Evolutionary conservation across 1,140 invertebrate genomes (phyloP), one percentile per base, ranked within the genome.

Genomic region (Protaetia brevitarsis): DNA sequence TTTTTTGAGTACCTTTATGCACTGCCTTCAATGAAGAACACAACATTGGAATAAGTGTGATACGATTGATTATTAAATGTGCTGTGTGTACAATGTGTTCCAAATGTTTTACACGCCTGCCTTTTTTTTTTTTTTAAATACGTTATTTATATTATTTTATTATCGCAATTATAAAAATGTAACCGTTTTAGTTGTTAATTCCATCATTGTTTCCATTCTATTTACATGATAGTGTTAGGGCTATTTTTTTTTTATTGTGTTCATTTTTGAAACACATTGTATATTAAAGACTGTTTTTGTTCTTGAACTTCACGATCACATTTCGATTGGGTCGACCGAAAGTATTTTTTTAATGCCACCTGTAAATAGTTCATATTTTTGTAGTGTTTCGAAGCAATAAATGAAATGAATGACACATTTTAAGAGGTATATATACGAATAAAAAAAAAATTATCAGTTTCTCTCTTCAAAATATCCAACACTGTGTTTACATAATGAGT

Each of bases 1-100:
- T 45, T 45, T n/a, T n/a, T 45, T 45, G 41, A 45, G 41, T 45
- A 45, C 41, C 41, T 45, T n/a, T 45, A 45, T 13, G 41, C 41
- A 45, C 41, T 45, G 41, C 41, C 41, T 45, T 45, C 41, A 8
- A 45, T 45, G 41, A 45, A 45, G 41, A 45, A 45, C 41, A 45
- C 41, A 45, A 45, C 37, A 41, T 41, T 45, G 41, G 41, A 45
- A 4, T 19, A n/a, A 45, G 41, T 45, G 41, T 45, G 41, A 45
- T 45, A 45, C 10, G 41, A 45, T 37, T 37, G 36, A 37, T 4
- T 37, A n/a, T n/a, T n/a, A 37, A 10, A 37, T n/a, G n/a, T n/a
- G n/a, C 36, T 45, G 41, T 19, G n/a, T n/a, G 41, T 45, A 45
- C 34, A 37, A 37, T 37, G 34, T 37, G 34, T 37, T 5, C 10